A percentile compares a stretch with the other conserved stretches of the same genome.
Evolutionary conservation across 2,888 invertebrate species (phyloP).

Genomic region (Metallyticus violacea): DNA sequence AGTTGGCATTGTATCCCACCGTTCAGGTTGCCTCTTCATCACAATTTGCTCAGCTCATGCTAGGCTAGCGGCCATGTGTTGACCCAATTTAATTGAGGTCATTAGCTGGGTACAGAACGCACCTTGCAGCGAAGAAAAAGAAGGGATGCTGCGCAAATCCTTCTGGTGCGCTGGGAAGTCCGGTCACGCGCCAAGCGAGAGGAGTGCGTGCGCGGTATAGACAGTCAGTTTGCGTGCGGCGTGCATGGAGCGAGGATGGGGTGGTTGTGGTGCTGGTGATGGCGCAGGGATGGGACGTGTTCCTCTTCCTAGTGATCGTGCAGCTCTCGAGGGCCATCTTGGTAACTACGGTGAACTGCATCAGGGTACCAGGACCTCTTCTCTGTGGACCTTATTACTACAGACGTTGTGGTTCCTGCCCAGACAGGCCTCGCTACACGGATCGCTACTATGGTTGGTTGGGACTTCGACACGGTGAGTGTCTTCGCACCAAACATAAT

Average conservation of each 20-base stretch:
- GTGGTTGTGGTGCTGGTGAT: not conserved
- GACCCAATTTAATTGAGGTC: not conserved
- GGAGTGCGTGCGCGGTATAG: not conserved
- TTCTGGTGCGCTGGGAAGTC: not conserved
- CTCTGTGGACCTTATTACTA: not conserved
- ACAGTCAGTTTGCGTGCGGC: not conserved
- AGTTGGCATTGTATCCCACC: too few species aligned
- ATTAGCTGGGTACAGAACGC: not conserved
- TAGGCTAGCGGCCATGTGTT: too few species aligned
- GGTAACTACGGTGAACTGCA: not conserved
- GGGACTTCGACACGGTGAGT: constrained; percentile 9
- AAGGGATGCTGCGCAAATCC: not conserved
- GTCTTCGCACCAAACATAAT: too few species aligned
- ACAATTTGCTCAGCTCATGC: too few species aligned
- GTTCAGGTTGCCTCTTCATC: too few species aligned
- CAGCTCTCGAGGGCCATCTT: not conserved
- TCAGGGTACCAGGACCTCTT: not conserved
- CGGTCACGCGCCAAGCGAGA: not conserved
- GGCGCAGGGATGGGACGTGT: constrained; percentile 8
- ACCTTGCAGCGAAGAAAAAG: too few species aligned
- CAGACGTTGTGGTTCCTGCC: not conserved
- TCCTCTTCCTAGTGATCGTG: not conserved
- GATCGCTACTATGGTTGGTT: not conserved
- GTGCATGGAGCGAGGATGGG: not conserved
- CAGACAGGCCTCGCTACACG: not conserved